phyloP scores from a whole-genome alignment of 2,113 vertebrate genomes.

The Psephotus haematonotus region DNA sequence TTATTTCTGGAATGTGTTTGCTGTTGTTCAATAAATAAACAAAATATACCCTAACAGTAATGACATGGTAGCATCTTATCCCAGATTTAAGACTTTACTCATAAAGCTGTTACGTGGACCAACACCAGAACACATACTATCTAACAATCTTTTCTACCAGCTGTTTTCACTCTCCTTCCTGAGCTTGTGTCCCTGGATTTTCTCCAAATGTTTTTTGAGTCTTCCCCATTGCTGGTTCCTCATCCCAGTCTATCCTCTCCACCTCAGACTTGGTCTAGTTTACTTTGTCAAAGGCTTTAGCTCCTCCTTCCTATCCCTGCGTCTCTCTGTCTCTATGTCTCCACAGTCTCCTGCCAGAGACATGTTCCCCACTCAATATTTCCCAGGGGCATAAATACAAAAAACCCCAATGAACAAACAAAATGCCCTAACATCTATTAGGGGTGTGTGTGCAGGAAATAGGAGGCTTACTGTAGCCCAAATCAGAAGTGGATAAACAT shows the following conservation, averaged over 20 bases:
- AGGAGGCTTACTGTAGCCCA: background rate
- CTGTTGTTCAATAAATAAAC: background rate
- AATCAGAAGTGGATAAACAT: background rate
- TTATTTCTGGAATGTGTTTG: background rate
- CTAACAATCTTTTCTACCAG: background rate
- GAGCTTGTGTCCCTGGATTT: background rate
- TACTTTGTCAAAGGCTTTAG: background rate
- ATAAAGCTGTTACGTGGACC: background rate
- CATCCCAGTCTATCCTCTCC: background rate
- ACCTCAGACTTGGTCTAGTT: background rate
- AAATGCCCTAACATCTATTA: background rate
- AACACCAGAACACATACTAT: background rate
- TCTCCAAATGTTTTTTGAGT: background rate
- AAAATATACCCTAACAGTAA: background rate
- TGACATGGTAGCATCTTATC: background rate
- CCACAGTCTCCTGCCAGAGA: background rate
- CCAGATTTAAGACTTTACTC: background rate
- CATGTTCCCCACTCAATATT: rapidly evolving
- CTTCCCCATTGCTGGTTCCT: background rate
- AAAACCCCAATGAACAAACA: background rate
- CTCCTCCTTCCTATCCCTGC: background rate
- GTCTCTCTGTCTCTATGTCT: background rate
- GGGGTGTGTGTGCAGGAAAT: background rate
- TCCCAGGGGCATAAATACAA: background rate
- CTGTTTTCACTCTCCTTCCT: background rate